A percentile compares a stretch with the other conserved stretches of the same genome.
phyloP scores from a whole-genome alignment of 2,888 invertebrate species.

The Morpho helenor region DNA sequence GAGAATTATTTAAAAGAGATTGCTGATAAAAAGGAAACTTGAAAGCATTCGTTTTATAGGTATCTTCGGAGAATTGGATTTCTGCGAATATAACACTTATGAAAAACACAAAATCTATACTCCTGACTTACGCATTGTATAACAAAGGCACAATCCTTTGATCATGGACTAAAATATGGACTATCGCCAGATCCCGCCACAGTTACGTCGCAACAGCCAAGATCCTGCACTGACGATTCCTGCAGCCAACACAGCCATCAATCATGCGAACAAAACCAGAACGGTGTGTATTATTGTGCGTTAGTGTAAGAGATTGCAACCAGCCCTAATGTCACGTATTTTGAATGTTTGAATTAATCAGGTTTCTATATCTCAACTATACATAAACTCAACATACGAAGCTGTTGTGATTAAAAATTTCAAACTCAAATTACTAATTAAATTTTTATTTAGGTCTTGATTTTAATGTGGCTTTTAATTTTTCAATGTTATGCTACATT shows the following conservation, averaged over 20 bases:
- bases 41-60: not conserved
- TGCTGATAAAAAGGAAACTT: not conserved
- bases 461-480: no score
- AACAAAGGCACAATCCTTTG: no score
- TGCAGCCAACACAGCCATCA: constrained; percentile 63
- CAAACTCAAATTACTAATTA: no score
- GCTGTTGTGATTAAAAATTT: no score
- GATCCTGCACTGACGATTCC: constrained; percentile 54
- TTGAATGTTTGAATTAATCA: constrained; percentile 2
- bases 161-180: constrained; percentile 30
- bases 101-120: no score
- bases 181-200: constrained; percentile 56
- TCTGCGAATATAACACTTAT: no score
- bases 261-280: constrained; percentile 52
- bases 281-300: constrained; percentile 52
- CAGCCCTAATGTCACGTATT: constrained; percentile 1
- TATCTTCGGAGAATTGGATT: not conserved
- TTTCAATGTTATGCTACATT: no score
- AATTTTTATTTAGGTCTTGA: no score
- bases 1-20: not conserved
- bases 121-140: no score
- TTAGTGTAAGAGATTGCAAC: constrained; percentile 11
- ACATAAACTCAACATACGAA: no score
- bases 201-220: constrained; percentile 40
- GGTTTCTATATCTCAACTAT: not conserved